phyloP scores from a whole-genome alignment of 2,888 invertebrate genomes.

The Aproaerema taeniolella region DNA sequence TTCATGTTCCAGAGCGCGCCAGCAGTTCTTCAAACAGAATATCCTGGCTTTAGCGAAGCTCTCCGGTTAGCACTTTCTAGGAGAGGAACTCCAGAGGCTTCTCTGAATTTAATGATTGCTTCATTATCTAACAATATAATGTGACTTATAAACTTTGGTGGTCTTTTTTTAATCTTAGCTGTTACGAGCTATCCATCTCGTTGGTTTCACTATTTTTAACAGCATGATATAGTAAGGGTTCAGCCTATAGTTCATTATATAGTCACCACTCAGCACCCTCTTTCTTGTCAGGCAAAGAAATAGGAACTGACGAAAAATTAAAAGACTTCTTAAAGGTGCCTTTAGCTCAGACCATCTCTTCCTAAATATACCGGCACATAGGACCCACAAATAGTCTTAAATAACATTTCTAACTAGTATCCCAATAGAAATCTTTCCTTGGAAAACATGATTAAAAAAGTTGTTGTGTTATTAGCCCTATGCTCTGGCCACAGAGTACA shows the following conservation, averaged over 20 bases:
- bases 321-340: slow-evolving; percentile 16
- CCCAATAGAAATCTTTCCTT: slow-evolving; percentile 7
- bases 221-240: slow-evolving; percentile 12
- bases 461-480: slow-evolving; percentile 23
- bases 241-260: slow-evolving; percentile 9
- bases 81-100: no score
- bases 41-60: no score
- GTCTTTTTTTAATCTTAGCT: background rate
- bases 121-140: slow-evolving; percentile 18
- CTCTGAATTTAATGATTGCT: no score
- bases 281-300: slow-evolving; percentile 9
- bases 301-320: slow-evolving; percentile 5
- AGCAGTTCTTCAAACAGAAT: slow-evolving; percentile 9
- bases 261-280: slow-evolving; percentile 16
- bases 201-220: slow-evolving; percentile 8
- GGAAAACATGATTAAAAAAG: slow-evolving; percentile 16
- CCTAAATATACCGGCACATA: slow-evolving; percentile 25
- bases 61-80: no score
- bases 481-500: background rate
- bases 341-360: slow-evolving; percentile 13
- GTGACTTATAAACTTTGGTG: slow-evolving; percentile 5
- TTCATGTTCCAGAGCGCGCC: no score
- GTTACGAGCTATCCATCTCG: background rate
- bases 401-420: slow-evolving; percentile 4
- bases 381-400: slow-evolving; percentile 11